Evolutionary conservation across 2,113 vertebrate species (phyloP).

Genomic region (Myrmophylax atrothorax): DNA sequence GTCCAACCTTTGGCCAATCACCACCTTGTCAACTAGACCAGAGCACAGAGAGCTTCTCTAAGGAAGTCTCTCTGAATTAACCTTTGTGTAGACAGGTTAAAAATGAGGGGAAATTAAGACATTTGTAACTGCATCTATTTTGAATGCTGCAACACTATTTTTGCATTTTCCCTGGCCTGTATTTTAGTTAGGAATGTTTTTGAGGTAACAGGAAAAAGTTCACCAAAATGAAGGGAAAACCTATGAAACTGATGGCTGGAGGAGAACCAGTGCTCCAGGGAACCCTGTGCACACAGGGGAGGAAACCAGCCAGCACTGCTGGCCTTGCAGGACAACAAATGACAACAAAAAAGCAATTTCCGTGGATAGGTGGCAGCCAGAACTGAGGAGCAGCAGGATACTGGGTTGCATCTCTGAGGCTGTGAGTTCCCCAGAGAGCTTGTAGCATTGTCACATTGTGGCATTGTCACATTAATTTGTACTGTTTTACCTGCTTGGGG

Average conservation of each 20-base stretch:
- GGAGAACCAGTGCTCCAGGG: not conserved
- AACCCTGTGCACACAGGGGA: not conserved
- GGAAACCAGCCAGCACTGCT: not conserved
- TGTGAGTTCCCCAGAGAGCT: not conserved
- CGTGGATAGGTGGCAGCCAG: not conserved
- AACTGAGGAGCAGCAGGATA: not conserved
- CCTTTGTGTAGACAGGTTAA: not conserved
- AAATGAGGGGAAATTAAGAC: not conserved
- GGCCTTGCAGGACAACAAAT: not conserved
- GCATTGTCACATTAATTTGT: not conserved
- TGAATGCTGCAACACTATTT: not conserved
- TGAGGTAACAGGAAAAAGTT: not conserved
- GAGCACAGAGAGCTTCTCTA: not conserved
- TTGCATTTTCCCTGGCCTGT: not conserved
- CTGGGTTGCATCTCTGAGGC: not conserved
- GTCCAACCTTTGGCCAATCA: not conserved
- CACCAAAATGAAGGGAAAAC: not conserved
- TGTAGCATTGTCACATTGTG: not conserved
- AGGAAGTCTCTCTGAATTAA: not conserved
- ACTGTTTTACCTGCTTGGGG: not conserved
- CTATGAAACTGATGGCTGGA: not conserved
- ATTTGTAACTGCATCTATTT: not conserved
- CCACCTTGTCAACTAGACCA: not conserved
- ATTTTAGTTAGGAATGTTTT: not conserved
- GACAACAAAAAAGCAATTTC: not conserved